Conservation (phyloP, 2,888 invertebrate species). For the Protophormia terraenovae region DNA sequence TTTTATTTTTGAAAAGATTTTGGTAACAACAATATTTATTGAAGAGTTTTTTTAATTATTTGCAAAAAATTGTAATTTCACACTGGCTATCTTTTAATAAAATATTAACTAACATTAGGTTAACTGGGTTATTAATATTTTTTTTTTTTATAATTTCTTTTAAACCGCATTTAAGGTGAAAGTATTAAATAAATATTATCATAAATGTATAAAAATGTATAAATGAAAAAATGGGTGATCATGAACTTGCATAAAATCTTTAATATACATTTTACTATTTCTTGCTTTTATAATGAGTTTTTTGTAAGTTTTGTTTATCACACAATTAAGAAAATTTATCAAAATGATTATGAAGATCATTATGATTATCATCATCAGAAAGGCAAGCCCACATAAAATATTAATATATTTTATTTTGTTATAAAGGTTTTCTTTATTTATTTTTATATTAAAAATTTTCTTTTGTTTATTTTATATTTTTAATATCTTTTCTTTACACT, state of each 20-base stretch:
- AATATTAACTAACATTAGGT: no score
- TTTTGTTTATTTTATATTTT: background rate
- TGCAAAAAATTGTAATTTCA: no score
- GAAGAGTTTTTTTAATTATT: no score
- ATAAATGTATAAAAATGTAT: background rate
- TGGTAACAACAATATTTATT: no score
- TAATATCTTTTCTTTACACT: background rate
- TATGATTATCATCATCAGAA: background rate
- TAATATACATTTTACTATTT: no score
- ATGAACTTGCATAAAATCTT: slow-evolving; percentile 8
- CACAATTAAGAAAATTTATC: background rate
- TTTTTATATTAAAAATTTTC: background rate
- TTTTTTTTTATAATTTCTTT: no score
- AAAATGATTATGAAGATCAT: background rate
- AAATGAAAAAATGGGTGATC: background rate
- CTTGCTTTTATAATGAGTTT: no score
- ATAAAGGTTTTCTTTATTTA: background rate
- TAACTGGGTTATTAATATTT: no score
- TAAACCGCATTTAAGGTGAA: background rate
- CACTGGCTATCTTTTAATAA: no score
- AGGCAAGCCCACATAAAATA: background rate
- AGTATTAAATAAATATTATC: background rate
- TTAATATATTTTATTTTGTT: background rate
- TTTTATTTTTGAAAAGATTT: no score
- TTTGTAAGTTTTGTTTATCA: background rate